Evolutionary conservation across 1,140 invertebrate genomes (phyloP), one percentile per base, ranked within the genome.

Genomic region (Hycleus cichorii): DNA sequence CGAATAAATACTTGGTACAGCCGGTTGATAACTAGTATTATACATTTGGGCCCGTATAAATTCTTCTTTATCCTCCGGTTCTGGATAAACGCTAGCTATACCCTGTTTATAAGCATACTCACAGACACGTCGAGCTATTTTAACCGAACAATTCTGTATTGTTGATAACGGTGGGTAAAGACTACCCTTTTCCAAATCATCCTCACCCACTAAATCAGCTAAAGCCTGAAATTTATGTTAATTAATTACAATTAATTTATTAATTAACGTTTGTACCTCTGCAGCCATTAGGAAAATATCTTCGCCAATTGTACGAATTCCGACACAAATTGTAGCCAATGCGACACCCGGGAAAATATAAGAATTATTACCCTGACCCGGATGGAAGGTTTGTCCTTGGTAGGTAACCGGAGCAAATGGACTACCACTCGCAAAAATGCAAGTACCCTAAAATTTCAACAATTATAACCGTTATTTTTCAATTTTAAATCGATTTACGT

Each of bases 301-400:
- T 65, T 98, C 91, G 1, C 86, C 83, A 69, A 97, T 94, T 62
- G 84, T 87, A 64, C 86, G 80, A 72, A 95, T 87, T 49, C 90
- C 89, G 40, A 85, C 84, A 66, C 81, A 84, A 51, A 97, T 86
- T 32, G 89, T 87, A 46, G 88, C 95, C 4, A 97, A 78, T 12
- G 90, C 93, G 10, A 97, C 83, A 25, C 94, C 95, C 11, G 95
- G 95, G 80, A 97, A 97, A 66, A 96, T 95, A 75, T 97, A 98
- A 0, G 94, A 88, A 76, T 98, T 98, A 76, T 98, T 98, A 57
- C 93, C 93, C 77, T 98, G 95, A 1, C 95, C 95, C 1, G 95
- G 92, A 69, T 85, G 73, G 68, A 81, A 88, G 8, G 83, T 86
- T 66, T 88, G 85, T 0, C 89, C 90, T 55, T 92, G 84, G 39